Evolutionary conservation across 2,888 invertebrate genomes (phyloP).

Genomic region (Cordilura impudica): DNA sequence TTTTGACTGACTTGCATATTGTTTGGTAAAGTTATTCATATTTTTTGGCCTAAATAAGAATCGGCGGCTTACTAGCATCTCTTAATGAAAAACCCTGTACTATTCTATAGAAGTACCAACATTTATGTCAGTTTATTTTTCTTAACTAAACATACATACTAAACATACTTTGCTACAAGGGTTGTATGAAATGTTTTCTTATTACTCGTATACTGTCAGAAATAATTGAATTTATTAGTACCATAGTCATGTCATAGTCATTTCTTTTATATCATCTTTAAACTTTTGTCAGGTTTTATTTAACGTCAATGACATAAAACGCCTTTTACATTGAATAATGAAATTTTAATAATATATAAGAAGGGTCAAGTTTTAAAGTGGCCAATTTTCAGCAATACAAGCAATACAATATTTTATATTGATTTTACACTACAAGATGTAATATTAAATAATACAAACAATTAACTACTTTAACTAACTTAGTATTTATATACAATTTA

Average conservation of each 20-base stretch:
- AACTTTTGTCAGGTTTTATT: slow-evolving; percentile 14
- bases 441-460: slow-evolving; percentile 10
- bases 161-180: background rate
- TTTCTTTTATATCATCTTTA: slow-evolving; percentile 23
- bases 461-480: too few species aligned
- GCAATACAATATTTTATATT: background rate
- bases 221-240: too few species aligned
- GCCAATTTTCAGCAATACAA: slow-evolving; percentile 13
- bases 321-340: slow-evolving; percentile 7
- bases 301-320: slow-evolving; percentile 12
- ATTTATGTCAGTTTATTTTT: slow-evolving; percentile 51
- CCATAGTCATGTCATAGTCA: background rate
- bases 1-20: too few species aligned
- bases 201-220: background rate
- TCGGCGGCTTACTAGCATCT: too few species aligned
- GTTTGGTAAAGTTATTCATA: too few species aligned
- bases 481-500: too few species aligned
- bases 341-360: slow-evolving; percentile 37
- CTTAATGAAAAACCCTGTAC: too few species aligned
- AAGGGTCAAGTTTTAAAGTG: slow-evolving; percentile 16
- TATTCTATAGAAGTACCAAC: background rate
- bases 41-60: too few species aligned
- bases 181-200: background rate
- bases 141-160: background rate
- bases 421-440: slow-evolving; percentile 6